A percentile compares a stretch with the other conserved stretches of the same genome.
Evolutionary conservation across 1,140 invertebrate genomes (phyloP).

Genomic region (Diorhabda carinulata): DNA sequence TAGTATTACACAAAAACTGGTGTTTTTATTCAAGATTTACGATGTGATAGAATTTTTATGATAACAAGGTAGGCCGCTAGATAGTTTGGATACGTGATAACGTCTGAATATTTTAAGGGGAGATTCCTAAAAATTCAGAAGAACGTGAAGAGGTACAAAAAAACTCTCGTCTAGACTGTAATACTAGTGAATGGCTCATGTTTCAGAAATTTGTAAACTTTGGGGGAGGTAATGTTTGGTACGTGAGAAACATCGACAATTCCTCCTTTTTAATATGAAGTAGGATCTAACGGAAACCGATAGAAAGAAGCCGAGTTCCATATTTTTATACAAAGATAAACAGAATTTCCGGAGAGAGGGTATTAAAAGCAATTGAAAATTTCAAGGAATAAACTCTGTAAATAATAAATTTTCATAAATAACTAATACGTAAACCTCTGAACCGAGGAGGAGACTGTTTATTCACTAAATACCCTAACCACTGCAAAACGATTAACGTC

Average conservation of each 20-base stretch:
- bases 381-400: no score
- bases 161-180: neutral
- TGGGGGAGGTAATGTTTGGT: neutral
- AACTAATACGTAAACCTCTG: no score
- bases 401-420: no score
- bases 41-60: slow-evolving; percentile 12
- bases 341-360: no score
- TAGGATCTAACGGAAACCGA: neutral
- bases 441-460: no score
- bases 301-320: neutral
- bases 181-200: slow-evolving; percentile 4
- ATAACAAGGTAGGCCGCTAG: slow-evolving; percentile 9
- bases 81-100: slow-evolving; percentile 8
- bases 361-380: no score
- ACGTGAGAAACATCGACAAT: neutral
- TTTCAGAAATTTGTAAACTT: slow-evolving; percentile 10
- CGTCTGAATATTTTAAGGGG: slow-evolving; percentile 9
- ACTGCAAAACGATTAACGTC: no score
- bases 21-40: slow-evolving; percentile 10
- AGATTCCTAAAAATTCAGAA: slow-evolving; percentile 4
- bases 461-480: no score
- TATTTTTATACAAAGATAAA: no score
- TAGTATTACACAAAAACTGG: neutral
- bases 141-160: neutral
- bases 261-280: neutral